A percentile compares a stretch with the other conserved stretches of the same genome.
phyloP scores from a whole-genome alignment of 1,140 invertebrate species.

The Phymorhynchus buccinoides region DNA sequence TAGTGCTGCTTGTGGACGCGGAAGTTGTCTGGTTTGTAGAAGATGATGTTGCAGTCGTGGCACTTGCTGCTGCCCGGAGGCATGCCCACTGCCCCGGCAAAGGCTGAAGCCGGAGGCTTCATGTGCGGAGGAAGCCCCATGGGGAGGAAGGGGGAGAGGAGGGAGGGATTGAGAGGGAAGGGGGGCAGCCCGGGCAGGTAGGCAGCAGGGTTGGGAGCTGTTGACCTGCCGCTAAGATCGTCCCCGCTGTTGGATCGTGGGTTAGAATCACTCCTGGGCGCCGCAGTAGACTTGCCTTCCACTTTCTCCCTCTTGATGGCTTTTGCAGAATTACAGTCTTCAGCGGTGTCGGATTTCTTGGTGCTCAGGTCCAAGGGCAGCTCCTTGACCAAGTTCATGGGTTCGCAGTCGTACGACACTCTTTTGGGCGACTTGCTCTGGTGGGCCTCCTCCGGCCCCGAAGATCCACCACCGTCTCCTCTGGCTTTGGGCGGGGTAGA shows the following conservation, averaged over 20 bases:
- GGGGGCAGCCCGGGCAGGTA: conserved; percentile 34
- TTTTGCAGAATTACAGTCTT: not conserved
- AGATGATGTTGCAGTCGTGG: conserved; percentile 96
- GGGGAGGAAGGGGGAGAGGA: conserved; percentile 37
- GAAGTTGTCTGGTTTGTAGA: conserved; percentile 96
- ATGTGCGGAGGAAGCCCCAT: conserved; percentile 39
- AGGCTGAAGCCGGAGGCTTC: conserved; percentile 67
- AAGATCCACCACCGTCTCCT: not conserved
- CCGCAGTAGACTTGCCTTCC: not conserved
- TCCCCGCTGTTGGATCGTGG: not conserved
- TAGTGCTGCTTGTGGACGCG: conserved; percentile 95
- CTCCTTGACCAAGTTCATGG: conserved; percentile 10
- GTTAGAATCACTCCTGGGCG: not conserved
- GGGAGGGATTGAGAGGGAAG: conserved; percentile 44
- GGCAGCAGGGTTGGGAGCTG: conserved; percentile 19
- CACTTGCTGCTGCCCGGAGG: conserved; percentile 83
- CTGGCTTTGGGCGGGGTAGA: conserved; percentile 9
- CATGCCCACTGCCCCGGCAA: conserved; percentile 77
- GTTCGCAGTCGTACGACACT: not conserved
- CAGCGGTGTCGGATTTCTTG: conserved; percentile 29
- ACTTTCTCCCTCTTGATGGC: not conserved
- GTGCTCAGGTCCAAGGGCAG: conserved; percentile 40
- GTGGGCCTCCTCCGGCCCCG: conserved; percentile 33
- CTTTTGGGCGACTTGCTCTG: conserved; percentile 25
- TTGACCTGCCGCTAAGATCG: not conserved